These are phyloP conservation scores for Chouioia cunea DNA, from an alignment of 2,888 invertebrate species.

Conservation along the genomic window DNA sequence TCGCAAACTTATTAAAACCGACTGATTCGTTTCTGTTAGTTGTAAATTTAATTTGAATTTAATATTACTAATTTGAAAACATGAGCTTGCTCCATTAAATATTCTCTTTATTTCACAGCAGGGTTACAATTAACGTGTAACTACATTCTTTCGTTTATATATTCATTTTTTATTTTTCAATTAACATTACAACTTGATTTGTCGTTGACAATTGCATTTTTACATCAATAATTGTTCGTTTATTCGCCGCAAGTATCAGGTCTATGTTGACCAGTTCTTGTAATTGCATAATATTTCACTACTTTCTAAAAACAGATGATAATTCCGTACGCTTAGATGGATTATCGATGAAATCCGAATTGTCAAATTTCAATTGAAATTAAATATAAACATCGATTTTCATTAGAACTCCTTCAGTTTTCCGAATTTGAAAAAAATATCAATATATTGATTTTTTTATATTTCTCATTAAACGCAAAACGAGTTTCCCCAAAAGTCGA, in stretches of 20 bases:
- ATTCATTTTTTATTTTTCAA: slow-evolving; percentile 57
- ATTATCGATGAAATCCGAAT: neutral
- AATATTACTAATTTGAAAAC: slow-evolving; percentile 54
- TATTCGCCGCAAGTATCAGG: slow-evolving; percentile 56
- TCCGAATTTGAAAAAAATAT: slow-evolving; percentile 53
- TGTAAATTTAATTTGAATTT: slow-evolving; percentile 54
- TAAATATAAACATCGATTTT: slow-evolving; percentile 53
- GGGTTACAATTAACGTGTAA: slow-evolving; percentile 55
- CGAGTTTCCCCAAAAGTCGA: too few relatives aligned
- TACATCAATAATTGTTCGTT: slow-evolving; percentile 53
- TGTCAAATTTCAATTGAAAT: slow-evolving; percentile 6
- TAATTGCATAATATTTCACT: slow-evolving; percentile 51
- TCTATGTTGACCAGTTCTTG: slow-evolving; percentile 52
- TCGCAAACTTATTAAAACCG: slow-evolving; percentile 38
- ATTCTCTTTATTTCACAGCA: slow-evolving; percentile 54
- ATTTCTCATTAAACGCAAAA: neutral
- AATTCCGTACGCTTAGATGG: neutral
- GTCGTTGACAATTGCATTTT: slow-evolving; percentile 54
- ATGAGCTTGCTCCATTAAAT: slow-evolving; percentile 54
- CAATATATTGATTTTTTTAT: slow-evolving; percentile 12
- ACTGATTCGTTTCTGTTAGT: slow-evolving; percentile 51
- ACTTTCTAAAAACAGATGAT: slow-evolving; percentile 51
- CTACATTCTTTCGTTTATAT: slow-evolving; percentile 53
- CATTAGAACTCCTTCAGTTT: slow-evolving; percentile 58
- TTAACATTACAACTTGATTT: slow-evolving; percentile 49